Conservation (phyloP, 2,797 vertebrate genomes). For the Cryptoblepharus egeriae region DNA sequence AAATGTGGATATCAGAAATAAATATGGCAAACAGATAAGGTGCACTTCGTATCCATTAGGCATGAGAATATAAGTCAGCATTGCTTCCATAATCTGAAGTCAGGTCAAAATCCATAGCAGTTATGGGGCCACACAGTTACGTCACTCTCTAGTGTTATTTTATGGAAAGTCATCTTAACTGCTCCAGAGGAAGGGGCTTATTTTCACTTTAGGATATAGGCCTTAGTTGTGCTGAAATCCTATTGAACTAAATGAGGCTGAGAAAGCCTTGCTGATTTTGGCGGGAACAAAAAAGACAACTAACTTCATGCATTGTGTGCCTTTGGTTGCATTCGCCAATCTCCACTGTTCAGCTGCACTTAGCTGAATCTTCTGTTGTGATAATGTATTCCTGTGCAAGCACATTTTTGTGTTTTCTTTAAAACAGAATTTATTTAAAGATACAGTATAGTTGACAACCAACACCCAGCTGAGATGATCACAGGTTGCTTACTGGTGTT, state of each 20-base stretch:
- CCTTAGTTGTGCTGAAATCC: background rate
- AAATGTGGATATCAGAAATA: background rate
- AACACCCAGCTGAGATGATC: background rate
- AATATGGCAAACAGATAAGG: background rate
- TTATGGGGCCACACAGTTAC: no score
- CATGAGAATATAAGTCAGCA: background rate
- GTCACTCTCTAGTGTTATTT: no score
- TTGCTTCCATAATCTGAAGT: no score
- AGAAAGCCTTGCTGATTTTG: no score
- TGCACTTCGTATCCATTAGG: background rate
- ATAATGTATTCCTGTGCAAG: background rate
- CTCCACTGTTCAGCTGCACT: slow-evolving; percentile 9
- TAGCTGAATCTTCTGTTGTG: background rate
- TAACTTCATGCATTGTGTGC: background rate
- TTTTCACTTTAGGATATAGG: no score
- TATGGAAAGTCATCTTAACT: no score
- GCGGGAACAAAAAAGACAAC: no score
- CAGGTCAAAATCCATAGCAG: no score
- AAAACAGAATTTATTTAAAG: slow-evolving; percentile 9
- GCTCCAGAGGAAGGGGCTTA: no score
- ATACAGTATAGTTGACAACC: background rate
- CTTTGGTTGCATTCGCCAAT: background rate
- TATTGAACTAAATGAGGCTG: background rate
- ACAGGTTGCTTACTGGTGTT: background rate
- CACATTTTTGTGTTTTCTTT: background rate